A percentile compares a stretch with the other conserved stretches of the same genome.
Conservation (phyloP, 2,113 vertebrate genomes). For the Pseudopodoces humilis region DNA sequence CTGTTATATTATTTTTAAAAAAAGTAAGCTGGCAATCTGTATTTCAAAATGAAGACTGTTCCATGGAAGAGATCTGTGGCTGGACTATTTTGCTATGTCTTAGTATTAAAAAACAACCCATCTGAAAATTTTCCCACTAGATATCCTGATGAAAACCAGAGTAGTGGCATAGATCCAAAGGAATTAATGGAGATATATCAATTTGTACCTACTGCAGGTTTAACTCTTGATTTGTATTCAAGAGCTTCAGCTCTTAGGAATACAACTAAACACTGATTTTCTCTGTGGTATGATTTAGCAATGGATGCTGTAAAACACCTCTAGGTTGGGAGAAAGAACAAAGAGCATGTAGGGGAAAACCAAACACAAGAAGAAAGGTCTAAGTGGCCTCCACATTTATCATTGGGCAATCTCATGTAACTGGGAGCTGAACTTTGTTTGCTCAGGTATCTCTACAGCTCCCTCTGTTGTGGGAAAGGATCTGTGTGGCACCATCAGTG, state of each 20-base stretch:
- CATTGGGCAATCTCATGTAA: neutral
- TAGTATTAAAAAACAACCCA: neutral
- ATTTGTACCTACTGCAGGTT: constrained; percentile 30
- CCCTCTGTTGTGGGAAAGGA: neutral
- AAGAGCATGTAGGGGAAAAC: neutral
- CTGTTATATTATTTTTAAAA: neutral
- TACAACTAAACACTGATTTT: neutral
- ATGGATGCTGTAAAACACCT: neutral
- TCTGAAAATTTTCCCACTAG: neutral
- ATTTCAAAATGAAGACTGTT: constrained; percentile 28
- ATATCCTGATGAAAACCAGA: constrained; percentile 35
- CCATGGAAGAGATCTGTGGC: neutral
- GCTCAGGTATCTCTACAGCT: neutral
- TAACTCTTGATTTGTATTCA: neutral
- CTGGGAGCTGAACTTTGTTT: neutral
- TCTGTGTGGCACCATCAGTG: neutral
- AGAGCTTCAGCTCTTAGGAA: neutral
- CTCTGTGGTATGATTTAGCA: neutral
- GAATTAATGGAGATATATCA: constrained; percentile 23
- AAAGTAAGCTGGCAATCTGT: neutral
- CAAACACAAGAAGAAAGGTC: neutral
- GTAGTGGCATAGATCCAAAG: neutral
- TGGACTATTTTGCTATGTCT: neutral
- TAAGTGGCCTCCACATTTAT: neutral
- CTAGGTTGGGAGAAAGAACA: neutral